Conservation (phyloP, 1,140 invertebrate genomes). For the Neomicropteryx cornuta region DNA sequence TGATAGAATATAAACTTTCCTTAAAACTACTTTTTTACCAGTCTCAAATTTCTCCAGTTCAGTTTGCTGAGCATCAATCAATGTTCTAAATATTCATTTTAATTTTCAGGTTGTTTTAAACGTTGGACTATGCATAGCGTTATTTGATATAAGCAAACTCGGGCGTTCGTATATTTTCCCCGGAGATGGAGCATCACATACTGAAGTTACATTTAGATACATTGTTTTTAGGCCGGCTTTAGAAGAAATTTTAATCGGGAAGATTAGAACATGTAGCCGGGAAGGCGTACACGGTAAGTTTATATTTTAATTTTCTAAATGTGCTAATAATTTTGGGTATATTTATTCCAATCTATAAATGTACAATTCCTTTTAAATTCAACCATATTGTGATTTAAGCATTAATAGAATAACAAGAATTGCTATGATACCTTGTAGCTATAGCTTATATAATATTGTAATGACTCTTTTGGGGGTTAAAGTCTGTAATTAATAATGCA, state of each 20-base stretch:
- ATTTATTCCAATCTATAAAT: conserved; percentile 3
- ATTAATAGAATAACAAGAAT: no score
- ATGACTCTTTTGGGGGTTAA: background rate
- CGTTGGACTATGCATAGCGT: conserved; percentile 84
- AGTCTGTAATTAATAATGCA: background rate
- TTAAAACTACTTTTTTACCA: no score
- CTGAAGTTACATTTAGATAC: conserved; percentile 82
- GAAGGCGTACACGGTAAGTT: conserved; percentile 84
- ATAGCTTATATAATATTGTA: conserved; percentile 6
- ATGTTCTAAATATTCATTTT: no score
- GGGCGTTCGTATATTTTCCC: conserved; percentile 87
- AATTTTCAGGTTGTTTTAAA: conserved; percentile 74
- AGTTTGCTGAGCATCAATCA: no score
- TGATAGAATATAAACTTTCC: no score
- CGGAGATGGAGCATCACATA: conserved; percentile 89
- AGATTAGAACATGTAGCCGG: conserved; percentile 79
- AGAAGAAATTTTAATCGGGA: conserved; percentile 86
- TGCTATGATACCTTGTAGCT: no score
- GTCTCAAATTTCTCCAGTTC: no score
- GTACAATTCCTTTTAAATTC: conserved; percentile 11
- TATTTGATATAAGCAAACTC: conserved; percentile 80
- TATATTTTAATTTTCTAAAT: conserved; percentile 1
- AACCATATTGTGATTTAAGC: no score
- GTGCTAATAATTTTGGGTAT: background rate
- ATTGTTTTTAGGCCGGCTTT: conserved; percentile 89